These are phyloP conservation scores for Lathronympha strigana DNA, from an alignment of 2,888 invertebrate genomes.

Conservation along the genomic window DNA sequence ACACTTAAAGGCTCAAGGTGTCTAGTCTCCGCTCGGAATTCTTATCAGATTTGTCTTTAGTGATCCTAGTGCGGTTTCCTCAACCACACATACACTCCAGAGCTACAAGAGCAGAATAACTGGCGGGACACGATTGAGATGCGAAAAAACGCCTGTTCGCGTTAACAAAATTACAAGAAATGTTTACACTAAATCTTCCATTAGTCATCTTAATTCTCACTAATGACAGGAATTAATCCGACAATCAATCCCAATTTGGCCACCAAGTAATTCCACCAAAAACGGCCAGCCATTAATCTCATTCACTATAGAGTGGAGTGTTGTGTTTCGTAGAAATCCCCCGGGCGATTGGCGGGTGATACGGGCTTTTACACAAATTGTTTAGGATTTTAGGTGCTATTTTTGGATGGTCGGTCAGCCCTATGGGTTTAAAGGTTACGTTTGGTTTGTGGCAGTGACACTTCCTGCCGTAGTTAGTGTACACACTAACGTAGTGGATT, in stretches of 20 bases:
- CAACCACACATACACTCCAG: no score
- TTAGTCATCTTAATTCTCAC: not conserved
- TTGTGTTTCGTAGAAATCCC: constrained; percentile 30
- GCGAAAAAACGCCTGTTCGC: not conserved
- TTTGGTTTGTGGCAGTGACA: not conserved
- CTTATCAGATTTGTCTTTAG: no score
- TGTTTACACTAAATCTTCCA: not conserved
- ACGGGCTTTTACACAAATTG: constrained; percentile 27
- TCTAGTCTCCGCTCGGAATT: no score
- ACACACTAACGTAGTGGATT: no score
- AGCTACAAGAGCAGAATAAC: no score
- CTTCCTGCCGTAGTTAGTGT: no score
- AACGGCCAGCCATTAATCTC: constrained; percentile 31
- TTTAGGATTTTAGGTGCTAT: constrained; percentile 28
- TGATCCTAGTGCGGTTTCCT: no score
- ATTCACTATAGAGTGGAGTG: constrained; percentile 31
- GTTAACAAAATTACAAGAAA: not conserved
- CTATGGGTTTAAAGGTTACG: not conserved
- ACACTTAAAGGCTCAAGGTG: no score
- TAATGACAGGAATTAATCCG: constrained; percentile 31
- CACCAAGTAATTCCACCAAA: constrained; percentile 18
- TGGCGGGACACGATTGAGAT: no score
- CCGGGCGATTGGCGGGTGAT: constrained; percentile 26
- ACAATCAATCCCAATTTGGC: constrained; percentile 10
- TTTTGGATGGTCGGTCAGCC: constrained; percentile 1